phyloP scores from a whole-genome alignment of 2,113 vertebrate species.

The Bufo gargarizans region DNA sequence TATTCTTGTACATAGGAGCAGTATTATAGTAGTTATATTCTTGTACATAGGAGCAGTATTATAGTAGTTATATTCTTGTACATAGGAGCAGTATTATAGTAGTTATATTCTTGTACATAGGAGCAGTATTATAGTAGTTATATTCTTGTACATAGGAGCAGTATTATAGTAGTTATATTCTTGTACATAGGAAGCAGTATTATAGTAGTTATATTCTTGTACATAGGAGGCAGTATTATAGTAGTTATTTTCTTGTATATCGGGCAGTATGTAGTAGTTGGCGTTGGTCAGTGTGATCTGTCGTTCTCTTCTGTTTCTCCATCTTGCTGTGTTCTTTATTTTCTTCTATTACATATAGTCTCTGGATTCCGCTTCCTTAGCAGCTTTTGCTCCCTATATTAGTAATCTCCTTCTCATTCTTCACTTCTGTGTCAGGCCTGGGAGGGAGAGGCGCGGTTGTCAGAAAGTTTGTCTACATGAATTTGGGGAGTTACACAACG shows the following conservation, averaged over 20 bases:
- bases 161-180: no score
- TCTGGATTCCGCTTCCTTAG: neutral
- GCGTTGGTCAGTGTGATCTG: neutral
- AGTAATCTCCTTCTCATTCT: neutral
- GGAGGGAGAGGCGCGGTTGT: neutral
- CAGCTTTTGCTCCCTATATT: neutral
- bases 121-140: no score
- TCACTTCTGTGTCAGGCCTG: neutral
- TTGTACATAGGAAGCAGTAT: no score
- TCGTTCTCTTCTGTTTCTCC: neutral
- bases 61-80: neutral
- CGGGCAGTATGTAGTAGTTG: no score
- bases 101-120: no score
- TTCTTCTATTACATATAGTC: neutral
- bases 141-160: no score
- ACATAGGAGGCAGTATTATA: no score
- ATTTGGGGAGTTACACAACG: neutral
- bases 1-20: no score
- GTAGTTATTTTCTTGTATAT: no score
- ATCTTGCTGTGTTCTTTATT: neutral
- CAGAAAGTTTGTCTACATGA: conserved; percentile 16
- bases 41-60: no score
- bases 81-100: neutral
- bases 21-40: no score
- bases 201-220: no score